phyloP scores from a whole-genome alignment of 1,140 invertebrate genomes.

The Piezodorus guildinii region DNA sequence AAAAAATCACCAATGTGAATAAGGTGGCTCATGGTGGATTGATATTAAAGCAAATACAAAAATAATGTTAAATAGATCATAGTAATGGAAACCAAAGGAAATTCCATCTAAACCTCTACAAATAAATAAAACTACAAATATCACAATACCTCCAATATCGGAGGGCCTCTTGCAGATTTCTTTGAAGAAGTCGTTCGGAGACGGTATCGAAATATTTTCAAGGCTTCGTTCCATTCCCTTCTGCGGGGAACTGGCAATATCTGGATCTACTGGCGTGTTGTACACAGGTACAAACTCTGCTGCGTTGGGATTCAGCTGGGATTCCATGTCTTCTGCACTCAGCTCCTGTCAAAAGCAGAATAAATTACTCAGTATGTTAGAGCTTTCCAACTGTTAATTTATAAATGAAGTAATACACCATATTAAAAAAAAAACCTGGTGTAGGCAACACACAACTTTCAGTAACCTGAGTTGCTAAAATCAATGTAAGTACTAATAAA shows the following conservation, averaged over 20 bases:
- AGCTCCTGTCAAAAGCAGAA: not conserved
- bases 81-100: not conserved
- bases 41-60: no score
- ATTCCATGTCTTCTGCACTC: slow-evolving; percentile 40
- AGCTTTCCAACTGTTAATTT: no score
- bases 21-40: no score
- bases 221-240: slow-evolving; percentile 21
- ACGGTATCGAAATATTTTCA: slow-evolving; percentile 26
- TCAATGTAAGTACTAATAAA: no score
- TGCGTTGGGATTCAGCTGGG: slow-evolving; percentile 58
- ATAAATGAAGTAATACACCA: no score
- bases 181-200: slow-evolving; percentile 25
- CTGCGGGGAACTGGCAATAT: slow-evolving; percentile 26
- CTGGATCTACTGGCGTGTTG: slow-evolving; percentile 9
- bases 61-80: not conserved
- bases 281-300: slow-evolving; percentile 52
- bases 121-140: not conserved
- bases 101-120: not conserved
- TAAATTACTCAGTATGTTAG: no score
- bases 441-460: no score
- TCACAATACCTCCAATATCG: slow-evolving; percentile 13
- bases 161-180: slow-evolving; percentile 25
- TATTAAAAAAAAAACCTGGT: no score
- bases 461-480: no score
- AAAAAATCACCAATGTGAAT: no score